Evolutionary conservation across 2,113 vertebrate species (phyloP).

Genomic region (Camelus dromedarius): DNA sequence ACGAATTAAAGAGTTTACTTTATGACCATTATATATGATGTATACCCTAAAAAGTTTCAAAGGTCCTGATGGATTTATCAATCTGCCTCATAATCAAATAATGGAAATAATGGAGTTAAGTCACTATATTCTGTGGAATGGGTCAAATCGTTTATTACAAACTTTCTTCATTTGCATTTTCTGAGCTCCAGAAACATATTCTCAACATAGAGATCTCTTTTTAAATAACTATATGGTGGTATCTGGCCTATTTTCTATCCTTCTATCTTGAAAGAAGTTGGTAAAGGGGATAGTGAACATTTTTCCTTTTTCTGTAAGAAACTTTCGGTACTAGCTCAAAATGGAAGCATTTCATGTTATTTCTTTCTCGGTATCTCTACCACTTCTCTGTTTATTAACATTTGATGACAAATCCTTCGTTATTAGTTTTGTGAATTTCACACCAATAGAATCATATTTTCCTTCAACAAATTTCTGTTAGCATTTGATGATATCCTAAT

Average conservation of each 20-base stretch:
- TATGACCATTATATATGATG: neutral
- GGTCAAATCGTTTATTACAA: neutral
- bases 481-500: conserved; percentile 65
- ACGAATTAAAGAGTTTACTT: neutral
- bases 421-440: conserved; percentile 67
- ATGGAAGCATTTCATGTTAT: conserved; percentile 51
- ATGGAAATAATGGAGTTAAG: neutral
- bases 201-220: neutral
- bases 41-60: neutral
- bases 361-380: conserved; percentile 54
- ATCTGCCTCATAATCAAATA: neutral
- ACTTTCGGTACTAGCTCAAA: conserved; percentile 28
- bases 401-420: conserved; percentile 59
- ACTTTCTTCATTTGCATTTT: neutral
- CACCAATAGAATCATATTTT: conserved; percentile 48
- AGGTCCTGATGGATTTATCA: neutral
- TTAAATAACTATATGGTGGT: neutral
- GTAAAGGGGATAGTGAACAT: neutral
- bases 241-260: neutral
- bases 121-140: neutral
- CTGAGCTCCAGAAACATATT: neutral
- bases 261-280: conserved; percentile 41
- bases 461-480: conserved; percentile 66
- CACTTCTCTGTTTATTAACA: conserved; percentile 69
- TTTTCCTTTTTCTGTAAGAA: conserved; percentile 36